phyloP scores from a whole-genome alignment of 2,797 vertebrate genomes.

The Rousettus madagascariensis region DNA sequence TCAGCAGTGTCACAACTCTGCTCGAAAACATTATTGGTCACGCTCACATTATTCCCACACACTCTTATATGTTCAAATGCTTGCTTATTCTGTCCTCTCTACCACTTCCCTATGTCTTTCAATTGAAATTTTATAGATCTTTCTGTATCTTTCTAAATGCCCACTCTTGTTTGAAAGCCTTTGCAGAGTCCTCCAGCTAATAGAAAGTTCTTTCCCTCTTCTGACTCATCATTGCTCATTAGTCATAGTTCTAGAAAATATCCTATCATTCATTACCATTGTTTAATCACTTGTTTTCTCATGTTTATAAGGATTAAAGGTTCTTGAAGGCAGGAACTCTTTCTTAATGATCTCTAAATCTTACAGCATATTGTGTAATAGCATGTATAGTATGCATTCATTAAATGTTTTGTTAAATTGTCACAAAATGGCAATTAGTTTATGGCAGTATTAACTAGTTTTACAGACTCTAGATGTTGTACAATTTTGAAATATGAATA shows the following conservation, averaged over 20 bases:
- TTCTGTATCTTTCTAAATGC: not conserved
- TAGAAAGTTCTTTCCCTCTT: not conserved
- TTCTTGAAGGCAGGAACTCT: not conserved
- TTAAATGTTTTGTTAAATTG: not conserved
- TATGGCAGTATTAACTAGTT: not conserved
- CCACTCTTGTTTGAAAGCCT: not conserved
- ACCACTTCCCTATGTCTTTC: not conserved
- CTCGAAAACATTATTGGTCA: not conserved
- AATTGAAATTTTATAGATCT: not conserved
- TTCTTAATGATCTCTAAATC: not conserved
- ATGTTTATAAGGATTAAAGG: not conserved
- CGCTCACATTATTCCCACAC: not conserved
- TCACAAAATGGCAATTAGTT: not conserved
- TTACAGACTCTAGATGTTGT: not conserved
- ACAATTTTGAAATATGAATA: not conserved
- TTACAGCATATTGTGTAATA: not conserved
- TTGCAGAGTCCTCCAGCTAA: not conserved
- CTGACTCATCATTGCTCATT: not conserved
- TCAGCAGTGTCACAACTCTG: not conserved
- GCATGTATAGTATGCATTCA: not conserved
- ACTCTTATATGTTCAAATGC: not conserved
- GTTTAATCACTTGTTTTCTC: not conserved
- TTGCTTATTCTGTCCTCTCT: not conserved
- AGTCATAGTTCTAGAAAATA: not conserved
- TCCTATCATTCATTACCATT: not conserved